Evolutionary conservation across 92 coral and sea anemone genomes (phyloP), one percentile per base, ranked within the genome.

Genomic region (Heteractis magnifica): DNA sequence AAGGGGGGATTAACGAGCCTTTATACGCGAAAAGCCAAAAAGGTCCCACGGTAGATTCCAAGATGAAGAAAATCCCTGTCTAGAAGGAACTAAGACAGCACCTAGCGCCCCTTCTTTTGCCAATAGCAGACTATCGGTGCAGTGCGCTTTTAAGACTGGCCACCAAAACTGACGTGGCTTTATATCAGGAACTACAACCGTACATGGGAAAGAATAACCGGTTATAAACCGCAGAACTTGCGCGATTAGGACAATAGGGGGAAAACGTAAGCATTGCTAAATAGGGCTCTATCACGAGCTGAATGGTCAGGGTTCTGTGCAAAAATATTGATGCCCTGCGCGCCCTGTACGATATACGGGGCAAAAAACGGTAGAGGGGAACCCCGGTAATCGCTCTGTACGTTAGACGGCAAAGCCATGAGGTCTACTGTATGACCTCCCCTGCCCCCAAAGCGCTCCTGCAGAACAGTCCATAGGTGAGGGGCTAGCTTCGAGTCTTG

Each of bases 131-230:
- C 70, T 77, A 0, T 6, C 49, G 8, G 44, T 20, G 1, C 84
- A 70, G 13, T 16, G 48, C 10, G 68, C 12, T 10, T 18, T 49
- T n/a, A 91, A 75, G 1, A 91, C 48, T 6, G 92, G 90, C 92
- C 92, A 92, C 95, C 95, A 92, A 58, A 65, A 92, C 19, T 75
- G 72, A 19, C 89, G 41, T 10, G 89, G 95, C 13, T 68, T 62
- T 4, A 75, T 41, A 51, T 86, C 89, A 44, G 84, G 56, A 15
- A 82, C 89, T 14, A 89, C 87, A 10, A 85, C 8, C 8, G 92
- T 85, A 70, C 52, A 81, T 3, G 78, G 34, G 10, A 23, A 49
- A 13, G 76, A 52, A 11, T 52, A 44, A 6, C 53, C 14, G 48
- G 20, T 71, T 3, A 89, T 82, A 68, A 85, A 85, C 5, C 77